Base-by-base conservation (phyloP, 2,797 vertebrate species). In the Falco novaeseelandiae region DNA sequence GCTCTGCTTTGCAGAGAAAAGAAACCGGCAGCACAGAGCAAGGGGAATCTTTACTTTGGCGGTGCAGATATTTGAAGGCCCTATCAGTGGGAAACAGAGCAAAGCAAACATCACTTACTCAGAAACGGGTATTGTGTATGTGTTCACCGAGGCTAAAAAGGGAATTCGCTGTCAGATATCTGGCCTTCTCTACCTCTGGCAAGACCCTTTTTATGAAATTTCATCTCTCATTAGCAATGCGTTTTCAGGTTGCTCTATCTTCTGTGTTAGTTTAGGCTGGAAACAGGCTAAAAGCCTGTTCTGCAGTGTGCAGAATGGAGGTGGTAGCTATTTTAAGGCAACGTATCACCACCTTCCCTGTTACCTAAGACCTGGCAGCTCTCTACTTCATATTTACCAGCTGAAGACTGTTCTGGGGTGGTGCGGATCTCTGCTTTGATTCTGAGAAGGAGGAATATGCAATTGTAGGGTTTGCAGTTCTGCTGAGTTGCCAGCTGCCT, bases 351-450 rank as follows among this genome's bases (percentile, higher is more conserved):
- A 27, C 86, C 61, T 69, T 38, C 59, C 42, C n/a, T 49, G 8
- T 34, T 59, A 34, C 19, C 70, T 78, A 55, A 42, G 95, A 32
- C 38, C 62, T 90, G 94, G 72, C 80, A 74, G 57, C 73, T 63
- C 73, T 76, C 63, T 30, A 6, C 54, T 65, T 36, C 19, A 0
- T 13, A 8, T 30, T 52, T 42, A 2, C 12, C 51, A 61, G n/a
- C 73, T 5, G 27, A 46, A 29, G 81, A 29, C 58, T 96, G 1
- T 80, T 70, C 15, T 38, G 21, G 77, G 82, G 12, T 32, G 58
- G 48, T n/a, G 48, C 57, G 6, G 52, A 72, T 84, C 80, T n/a
- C 66, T 0, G 1, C 91, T 71, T 65, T 11, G 57, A 19, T 71
- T 40, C 54, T 32, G 72, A 32, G 70, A 15, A 80, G 67, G 79